These are phyloP conservation scores for Phaetusa simplex DNA, from an alignment of 2,113 vertebrate genomes.

Conservation along the genomic window DNA sequence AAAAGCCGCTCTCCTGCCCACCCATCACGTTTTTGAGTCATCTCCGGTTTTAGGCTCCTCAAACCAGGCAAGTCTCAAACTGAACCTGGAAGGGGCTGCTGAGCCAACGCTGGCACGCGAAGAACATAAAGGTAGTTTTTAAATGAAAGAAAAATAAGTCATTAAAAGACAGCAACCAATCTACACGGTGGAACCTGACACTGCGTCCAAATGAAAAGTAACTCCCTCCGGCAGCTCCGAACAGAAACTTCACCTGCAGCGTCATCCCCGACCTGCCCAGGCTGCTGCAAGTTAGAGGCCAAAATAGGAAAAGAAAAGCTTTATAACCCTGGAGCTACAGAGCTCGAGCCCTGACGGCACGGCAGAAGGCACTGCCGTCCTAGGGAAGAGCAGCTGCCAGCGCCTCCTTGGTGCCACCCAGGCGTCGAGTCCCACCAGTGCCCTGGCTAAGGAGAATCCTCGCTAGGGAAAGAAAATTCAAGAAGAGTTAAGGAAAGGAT, in stretches of 20 bases:
- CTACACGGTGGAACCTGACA: neutral
- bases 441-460: neutral
- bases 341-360: neutral
- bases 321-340: neutral
- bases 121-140: neutral
- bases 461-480: neutral
- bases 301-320: neutral
- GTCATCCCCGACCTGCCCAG: neutral
- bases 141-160: neutral
- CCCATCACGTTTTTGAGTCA: neutral
- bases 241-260: neutral
- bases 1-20: neutral
- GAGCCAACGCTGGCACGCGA: neutral
- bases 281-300: neutral
- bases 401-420: neutral
- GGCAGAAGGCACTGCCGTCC: neutral
- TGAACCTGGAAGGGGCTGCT: neutral
- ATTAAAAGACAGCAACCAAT: neutral
- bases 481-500: neutral
- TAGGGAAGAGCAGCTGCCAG: neutral
- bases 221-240: neutral
- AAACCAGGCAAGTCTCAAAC: neutral
- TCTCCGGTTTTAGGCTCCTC: neutral
- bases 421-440: accelerated
- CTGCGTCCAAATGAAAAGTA: neutral